Evolutionary conservation across 2,797 vertebrate genomes (phyloP).

Genomic region (Myotis myotis): DNA sequence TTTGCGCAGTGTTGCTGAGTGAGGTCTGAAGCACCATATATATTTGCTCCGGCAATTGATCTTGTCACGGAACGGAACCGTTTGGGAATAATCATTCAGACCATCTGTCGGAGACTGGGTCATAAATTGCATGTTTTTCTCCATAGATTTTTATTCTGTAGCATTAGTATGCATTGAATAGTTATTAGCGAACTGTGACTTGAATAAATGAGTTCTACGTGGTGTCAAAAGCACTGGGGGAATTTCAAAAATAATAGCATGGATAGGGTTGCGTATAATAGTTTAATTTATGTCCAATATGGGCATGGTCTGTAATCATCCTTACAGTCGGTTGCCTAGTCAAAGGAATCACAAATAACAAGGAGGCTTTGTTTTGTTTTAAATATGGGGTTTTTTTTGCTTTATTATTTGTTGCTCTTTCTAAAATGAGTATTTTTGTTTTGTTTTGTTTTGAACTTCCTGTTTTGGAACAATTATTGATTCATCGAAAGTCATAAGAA

Average conservation of each 20-base stretch:
- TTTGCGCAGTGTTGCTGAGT: background rate
- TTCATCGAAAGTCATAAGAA: background rate
- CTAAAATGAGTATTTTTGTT: background rate
- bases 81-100: slow-evolving; percentile 70
- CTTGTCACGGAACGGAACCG: slow-evolving; percentile 70
- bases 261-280: background rate
- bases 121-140: slow-evolving; percentile 65
- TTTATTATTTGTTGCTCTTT: background rate
- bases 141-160: slow-evolving; percentile 57
- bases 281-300: slow-evolving; percentile 3
- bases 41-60: slow-evolving; percentile 74
- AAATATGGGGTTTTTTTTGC: background rate
- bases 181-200: slow-evolving; percentile 29
- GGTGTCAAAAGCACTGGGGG: background rate
- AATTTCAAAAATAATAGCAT: slow-evolving; percentile 46
- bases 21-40: slow-evolving; percentile 65
- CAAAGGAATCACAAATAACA: background rate
- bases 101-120: slow-evolving; percentile 71
- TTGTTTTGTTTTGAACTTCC: background rate
- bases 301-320: background rate
- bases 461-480: slow-evolving; percentile 8
- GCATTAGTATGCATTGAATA: slow-evolving; percentile 54
- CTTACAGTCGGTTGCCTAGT: background rate
- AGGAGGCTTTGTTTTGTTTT: background rate
- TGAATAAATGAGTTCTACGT: slow-evolving; percentile 10